These are phyloP conservation scores for Cygnus buccinator DNA, from an alignment of 2,113 vertebrate genomes.

Conservation along the genomic window DNA sequence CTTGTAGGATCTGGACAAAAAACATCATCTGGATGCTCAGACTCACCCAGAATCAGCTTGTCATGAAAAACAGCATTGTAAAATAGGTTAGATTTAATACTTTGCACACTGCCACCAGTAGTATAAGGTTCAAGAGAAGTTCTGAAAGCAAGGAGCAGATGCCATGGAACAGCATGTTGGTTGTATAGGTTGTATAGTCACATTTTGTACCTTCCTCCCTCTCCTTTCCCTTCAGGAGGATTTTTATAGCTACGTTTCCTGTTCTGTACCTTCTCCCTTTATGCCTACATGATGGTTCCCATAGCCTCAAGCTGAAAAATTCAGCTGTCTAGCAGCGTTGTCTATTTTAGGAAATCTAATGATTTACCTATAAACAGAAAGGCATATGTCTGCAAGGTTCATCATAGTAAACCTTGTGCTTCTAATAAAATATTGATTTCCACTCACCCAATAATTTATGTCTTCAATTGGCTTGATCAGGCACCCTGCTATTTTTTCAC, in stretches of 20 bases:
- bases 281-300: background rate
- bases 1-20: background rate
- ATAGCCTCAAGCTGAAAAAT: background rate
- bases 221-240: background rate
- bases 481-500: background rate
- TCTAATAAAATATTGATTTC: conserved; percentile 41
- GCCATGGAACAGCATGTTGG: background rate
- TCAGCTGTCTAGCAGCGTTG: background rate
- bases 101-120: background rate
- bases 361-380: conserved; percentile 34
- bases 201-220: background rate
- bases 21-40: background rate
- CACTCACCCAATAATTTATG: conserved; percentile 5
- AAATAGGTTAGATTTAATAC: background rate
- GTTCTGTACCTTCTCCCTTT: background rate
- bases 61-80: background rate
- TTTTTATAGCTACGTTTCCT: background rate
- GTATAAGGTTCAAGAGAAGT: background rate
- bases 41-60: background rate
- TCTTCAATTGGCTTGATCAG: background rate
- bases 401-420: background rate
- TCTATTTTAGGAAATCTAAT: conserved; percentile 36
- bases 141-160: background rate
- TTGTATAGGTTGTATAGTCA: background rate
- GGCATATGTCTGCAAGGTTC: background rate